Evolutionary conservation across 2,888 invertebrate species (phyloP).

Genomic region (Drosophila antonietae): DNA sequence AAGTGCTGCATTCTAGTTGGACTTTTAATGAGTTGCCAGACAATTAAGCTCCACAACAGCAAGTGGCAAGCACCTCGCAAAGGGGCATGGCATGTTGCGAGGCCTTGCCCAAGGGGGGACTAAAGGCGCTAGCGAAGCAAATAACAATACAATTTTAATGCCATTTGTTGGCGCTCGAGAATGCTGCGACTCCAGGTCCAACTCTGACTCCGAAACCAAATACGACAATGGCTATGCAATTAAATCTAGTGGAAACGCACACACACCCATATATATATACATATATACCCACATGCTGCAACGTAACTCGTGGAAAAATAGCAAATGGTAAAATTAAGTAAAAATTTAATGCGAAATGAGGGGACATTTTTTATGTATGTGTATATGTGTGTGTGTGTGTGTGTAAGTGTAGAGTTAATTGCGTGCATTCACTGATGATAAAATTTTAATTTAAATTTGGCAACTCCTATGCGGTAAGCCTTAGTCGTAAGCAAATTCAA

Average conservation of each 20-base stretch:
- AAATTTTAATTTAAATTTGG: slow-evolving; percentile 6
- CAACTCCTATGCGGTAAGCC: too few species aligned
- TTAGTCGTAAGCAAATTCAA: too few species aligned
- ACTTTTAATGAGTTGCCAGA: slow-evolving; percentile 76
- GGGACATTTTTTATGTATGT: slow-evolving; percentile 33
- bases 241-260: slow-evolving; percentile 65
- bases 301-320: slow-evolving; percentile 10
- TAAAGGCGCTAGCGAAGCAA: slow-evolving; percentile 42
- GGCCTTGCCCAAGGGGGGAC: not conserved
- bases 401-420: not conserved
- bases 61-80: not conserved
- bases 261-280: slow-evolving; percentile 22
- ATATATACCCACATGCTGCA: slow-evolving; percentile 13
- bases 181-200: slow-evolving; percentile 12
- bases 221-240: slow-evolving; percentile 52
- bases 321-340: slow-evolving; percentile 1
- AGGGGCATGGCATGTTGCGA: not conserved
- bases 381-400: slow-evolving; percentile 18
- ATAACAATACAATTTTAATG: slow-evolving; percentile 76
- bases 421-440: not conserved
- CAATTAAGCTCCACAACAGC: slow-evolving; percentile 62
- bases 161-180: slow-evolving; percentile 37
- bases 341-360: not conserved
- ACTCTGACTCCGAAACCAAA: slow-evolving; percentile 12
- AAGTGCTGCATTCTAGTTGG: slow-evolving; percentile 62